Evolutionary conservation across 2,888 invertebrate genomes (phyloP).

Genomic region (Himalopsyche tibetana): DNA sequence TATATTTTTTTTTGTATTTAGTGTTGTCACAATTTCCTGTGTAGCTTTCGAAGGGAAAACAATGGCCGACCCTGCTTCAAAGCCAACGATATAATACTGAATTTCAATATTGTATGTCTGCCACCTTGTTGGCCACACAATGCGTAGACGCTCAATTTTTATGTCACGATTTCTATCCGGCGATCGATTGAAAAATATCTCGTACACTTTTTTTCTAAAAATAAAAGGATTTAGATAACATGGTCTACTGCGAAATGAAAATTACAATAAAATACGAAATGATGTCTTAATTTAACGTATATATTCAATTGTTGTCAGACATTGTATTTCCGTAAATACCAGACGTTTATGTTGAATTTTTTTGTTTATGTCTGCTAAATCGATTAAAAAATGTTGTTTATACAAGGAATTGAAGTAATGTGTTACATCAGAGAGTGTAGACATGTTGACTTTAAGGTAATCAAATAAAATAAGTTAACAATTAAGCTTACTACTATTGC

Average conservation of each 20-base stretch:
- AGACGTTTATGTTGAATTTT: too few species aligned
- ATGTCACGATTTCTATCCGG: slow-evolving; percentile 4
- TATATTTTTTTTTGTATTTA: too few species aligned
- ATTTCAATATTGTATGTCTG: slow-evolving; percentile 31
- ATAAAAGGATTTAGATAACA: not conserved
- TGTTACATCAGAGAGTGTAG: too few species aligned
- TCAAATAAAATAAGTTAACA: too few species aligned
- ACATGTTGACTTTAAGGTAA: too few species aligned
- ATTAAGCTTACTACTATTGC: too few species aligned
- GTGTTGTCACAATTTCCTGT: not conserved
- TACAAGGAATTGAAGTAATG: too few species aligned
- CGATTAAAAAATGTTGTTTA: too few species aligned
- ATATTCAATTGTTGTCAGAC: too few species aligned
- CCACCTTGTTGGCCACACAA: not conserved
- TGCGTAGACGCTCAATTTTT: slow-evolving; percentile 6
- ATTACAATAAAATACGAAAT: not conserved
- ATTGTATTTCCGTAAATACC: too few species aligned
- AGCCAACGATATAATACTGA: not conserved
- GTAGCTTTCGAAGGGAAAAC: not conserved
- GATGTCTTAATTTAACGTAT: too few species aligned
- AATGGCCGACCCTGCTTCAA: not conserved
- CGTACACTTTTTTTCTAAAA: not conserved
- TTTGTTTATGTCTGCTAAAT: too few species aligned
- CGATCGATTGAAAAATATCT: slow-evolving; percentile 4
- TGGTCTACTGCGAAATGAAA: not conserved